These are phyloP conservation scores for Astropecten irregularis DNA, from an alignment of 53 echinoderm and acorn worm species.

Conservation along the genomic window DNA sequence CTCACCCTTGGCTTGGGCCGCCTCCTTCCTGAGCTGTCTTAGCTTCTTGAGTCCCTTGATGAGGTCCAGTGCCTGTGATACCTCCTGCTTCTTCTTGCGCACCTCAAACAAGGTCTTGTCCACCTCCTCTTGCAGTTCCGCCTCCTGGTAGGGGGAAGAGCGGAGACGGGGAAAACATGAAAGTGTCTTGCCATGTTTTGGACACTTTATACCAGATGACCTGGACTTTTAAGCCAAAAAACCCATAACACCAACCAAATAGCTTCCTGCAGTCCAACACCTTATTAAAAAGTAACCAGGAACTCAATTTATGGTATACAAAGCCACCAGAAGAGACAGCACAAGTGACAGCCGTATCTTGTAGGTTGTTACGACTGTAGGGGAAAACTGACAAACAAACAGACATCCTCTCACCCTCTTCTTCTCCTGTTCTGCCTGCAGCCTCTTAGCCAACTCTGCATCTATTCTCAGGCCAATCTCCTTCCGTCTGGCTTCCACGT, in stretches of 20 bases:
- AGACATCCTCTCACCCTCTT: too few species aligned
- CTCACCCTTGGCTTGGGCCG: conserved; percentile 69
- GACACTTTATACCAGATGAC: too few species aligned
- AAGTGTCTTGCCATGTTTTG: too few species aligned
- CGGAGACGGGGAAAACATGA: too few species aligned
- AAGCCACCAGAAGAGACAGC: too few species aligned
- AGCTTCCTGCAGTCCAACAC: too few species aligned
- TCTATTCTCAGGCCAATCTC: conserved; percentile 59
- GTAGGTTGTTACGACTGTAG: too few species aligned
- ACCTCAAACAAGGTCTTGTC: conserved; percentile 86
- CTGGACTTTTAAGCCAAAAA: neutral
- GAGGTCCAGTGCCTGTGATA: conserved; percentile 68
- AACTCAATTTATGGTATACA: too few species aligned
- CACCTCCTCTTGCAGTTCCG: conserved; percentile 80
- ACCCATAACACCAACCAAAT: too few species aligned
- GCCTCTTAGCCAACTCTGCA: conserved; percentile 56
- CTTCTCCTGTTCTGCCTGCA: conserved; percentile 65
- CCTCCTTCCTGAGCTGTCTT: conserved; percentile 71
- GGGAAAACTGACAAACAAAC: too few species aligned
- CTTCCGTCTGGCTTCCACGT: conserved; percentile 36
- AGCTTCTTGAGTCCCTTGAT: conserved; percentile 77
- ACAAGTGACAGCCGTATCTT: too few species aligned
- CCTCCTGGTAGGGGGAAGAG: conserved; percentile 63
- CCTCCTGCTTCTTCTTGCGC: conserved; percentile 85
- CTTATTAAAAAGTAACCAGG: too few species aligned